Base-by-base conservation (phyloP, 2,888 invertebrate genomes). In the Caenorhabditis drosophilae region DNA sequence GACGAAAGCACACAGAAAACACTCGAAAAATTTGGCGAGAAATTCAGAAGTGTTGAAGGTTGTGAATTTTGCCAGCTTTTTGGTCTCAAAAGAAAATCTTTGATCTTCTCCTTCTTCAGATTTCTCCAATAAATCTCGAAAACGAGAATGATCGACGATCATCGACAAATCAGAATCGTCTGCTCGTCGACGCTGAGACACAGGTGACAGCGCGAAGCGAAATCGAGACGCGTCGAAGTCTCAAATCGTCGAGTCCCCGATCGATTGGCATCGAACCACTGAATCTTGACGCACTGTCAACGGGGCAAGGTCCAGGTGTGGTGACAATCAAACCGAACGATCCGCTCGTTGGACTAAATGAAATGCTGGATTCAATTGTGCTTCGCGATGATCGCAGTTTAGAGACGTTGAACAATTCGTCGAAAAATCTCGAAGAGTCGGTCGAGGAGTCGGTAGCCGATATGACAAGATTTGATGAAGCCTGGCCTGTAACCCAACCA, bases 291-390 rank as follows among this genome's bases (percentile, higher is more conserved):
- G 31, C 31, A 9, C 12, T 31, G 31, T 6, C 6, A 31, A 31
- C 31, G 6, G 7, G 12, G 31, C 31, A 31, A 12, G 7, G 7
- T 9, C 6, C 6, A 31, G 31, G 12, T 9, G 31, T 31, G 6
- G 12, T 9, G 12, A 31, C 6, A 9, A 31, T 31, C 12, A 15
- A 42, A 42, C 2, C 22, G 23, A 4, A 23, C 4, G 42, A 42
- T 9, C 22, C 15, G n/a, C 4, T 42, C 2, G 40, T 22, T 9
- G 40, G n/a, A 4, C 22, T 40, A 18, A 18, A 40, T 40, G 3
- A 40, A 40, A 40, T 40, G 40, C 23, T 42, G 4, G 23, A 42
- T 22, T 42, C 42, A 2, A 42, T 42, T 42, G 42, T 42, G 4
- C 12, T 42, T 4, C 22, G 22, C 11, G 23, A n/a, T 36, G 36